Base-by-base conservation (phyloP, 1,140 invertebrate species). In the Lucilia sericata region DNA sequence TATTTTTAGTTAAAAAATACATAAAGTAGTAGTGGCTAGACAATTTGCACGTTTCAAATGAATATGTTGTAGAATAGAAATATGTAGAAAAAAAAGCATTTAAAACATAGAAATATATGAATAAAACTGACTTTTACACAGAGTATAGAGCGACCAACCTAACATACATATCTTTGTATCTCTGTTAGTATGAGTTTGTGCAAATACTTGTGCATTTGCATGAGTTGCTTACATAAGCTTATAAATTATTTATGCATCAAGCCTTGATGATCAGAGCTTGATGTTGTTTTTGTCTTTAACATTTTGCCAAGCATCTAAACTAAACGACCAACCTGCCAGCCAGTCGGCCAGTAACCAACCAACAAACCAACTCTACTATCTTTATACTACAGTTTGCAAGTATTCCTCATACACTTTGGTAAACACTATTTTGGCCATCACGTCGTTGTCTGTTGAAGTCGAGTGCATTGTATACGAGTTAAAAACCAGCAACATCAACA, bases 211-310 rank as follows among this genome's bases (percentile, higher is more conserved):
- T 70, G 65, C 65, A 70, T 70, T 70, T 70, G 65, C 65, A 70
- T 70, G 65, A 70, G 65, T 70, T 70, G 65, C 65, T 70, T 70
- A 70, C 65, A 70, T 21, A 70, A 70, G 65, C 65, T 70, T 70
- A 70, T 70, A 70, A 70, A 70, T 70, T 70, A 70, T 83, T 83
- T 83, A 83, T 83, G 82, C 74, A 74, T 36, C 82, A 74, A 70
- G 82, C 82, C 74, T 83, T 83, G 65, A 74, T 74, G 74, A 74
- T 42, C 82, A 70, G 82, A 19, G 49, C 42, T 74, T 25, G 65
- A 70, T 70, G 13, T 19, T 9, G 65, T 70, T 70, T 25, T 21
- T 70, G 21, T 70, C 19, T n/a, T 42, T 30, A 19, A 14, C 51
- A 74, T 36, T 30, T 49, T 74, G n/a, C 14, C 82, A 74, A 74